Evolutionary conservation across 2,888 invertebrate genomes (phyloP).

Genomic region (Tetanocera ferruginea): DNA sequence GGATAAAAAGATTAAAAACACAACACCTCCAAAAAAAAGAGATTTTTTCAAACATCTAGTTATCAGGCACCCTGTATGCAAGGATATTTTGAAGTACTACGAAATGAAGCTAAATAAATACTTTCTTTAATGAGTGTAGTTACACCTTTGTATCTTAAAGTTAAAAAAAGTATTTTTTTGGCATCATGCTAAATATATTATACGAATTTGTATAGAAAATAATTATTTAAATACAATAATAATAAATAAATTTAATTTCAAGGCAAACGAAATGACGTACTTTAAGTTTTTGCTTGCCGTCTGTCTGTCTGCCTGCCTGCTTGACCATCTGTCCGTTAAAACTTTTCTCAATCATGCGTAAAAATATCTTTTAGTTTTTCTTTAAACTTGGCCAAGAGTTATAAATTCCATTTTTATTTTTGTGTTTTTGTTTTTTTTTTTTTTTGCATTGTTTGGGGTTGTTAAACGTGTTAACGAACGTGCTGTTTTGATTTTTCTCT

Average conservation of each 20-base stretch:
- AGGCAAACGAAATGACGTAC: too few relatives aligned
- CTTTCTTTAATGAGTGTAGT: too few relatives aligned
- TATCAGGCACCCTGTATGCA: too few relatives aligned
- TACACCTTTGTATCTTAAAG: too few relatives aligned
- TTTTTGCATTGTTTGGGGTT: conserved; percentile 10
- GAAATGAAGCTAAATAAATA: too few relatives aligned
- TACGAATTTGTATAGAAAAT: background rate
- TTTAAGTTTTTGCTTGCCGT: background rate
- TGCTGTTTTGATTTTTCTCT: background rate
- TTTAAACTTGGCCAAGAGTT: background rate
- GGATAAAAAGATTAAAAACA: too few relatives aligned
- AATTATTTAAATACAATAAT: conserved; percentile 1
- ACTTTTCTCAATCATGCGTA: background rate
- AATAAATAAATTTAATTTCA: too few relatives aligned
- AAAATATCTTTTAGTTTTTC: background rate
- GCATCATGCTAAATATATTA: too few relatives aligned
- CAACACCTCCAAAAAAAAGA: too few relatives aligned
- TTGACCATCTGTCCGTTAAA: background rate
- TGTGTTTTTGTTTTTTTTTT: background rate
- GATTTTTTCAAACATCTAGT: too few relatives aligned
- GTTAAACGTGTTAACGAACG: background rate
- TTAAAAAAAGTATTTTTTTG: too few relatives aligned
- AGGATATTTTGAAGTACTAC: too few relatives aligned
- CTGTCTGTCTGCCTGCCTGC: background rate
- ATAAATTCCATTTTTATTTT: background rate